Percentiles rank a stretch among this genome's conserved stretches.
These are phyloP conservation scores for Lithosia quadra DNA, from an alignment of 2,888 invertebrate species.

Conservation along the genomic window DNA sequence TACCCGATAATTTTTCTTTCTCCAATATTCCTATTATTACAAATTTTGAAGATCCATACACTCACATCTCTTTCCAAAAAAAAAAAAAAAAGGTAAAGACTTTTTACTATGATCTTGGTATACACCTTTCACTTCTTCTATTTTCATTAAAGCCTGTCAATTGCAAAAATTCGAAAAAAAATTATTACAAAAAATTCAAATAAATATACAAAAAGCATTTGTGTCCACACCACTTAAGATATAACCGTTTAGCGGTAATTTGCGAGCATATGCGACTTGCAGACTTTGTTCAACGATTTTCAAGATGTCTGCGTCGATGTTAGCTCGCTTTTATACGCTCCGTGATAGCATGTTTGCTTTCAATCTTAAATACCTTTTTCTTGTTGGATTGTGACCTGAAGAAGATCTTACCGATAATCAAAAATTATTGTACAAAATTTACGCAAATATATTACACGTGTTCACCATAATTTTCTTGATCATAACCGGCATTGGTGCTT, in stretches of 20 bases:
- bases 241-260: background rate
- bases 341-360: conserved; percentile 67
- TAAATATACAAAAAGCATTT: conserved; percentile 7
- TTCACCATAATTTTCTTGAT: conserved; percentile 58
- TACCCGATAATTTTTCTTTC: too few relatives aligned
- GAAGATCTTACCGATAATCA: conserved; percentile 53
- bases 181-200: background rate
- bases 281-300: conserved; percentile 40
- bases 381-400: conserved; percentile 73
- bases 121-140: too few relatives aligned
- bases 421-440: conserved; percentile 60
- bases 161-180: background rate
- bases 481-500: conserved; percentile 64
- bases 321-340: conserved; percentile 45
- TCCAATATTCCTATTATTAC: too few relatives aligned
- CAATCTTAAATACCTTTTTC: conserved; percentile 69
- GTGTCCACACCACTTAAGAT: conserved; percentile 24
- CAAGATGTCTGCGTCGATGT: conserved; percentile 54
- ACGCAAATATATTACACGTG: conserved; percentile 58
- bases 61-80: background rate
- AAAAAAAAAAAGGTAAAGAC: background rate
- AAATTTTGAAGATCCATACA: background rate
- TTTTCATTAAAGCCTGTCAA: background rate
- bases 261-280: conserved; percentile 13
- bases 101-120: too few relatives aligned